These are phyloP conservation scores for Argyresthia goedartella DNA, from an alignment of 2,888 invertebrate genomes.

Conservation along the genomic window DNA sequence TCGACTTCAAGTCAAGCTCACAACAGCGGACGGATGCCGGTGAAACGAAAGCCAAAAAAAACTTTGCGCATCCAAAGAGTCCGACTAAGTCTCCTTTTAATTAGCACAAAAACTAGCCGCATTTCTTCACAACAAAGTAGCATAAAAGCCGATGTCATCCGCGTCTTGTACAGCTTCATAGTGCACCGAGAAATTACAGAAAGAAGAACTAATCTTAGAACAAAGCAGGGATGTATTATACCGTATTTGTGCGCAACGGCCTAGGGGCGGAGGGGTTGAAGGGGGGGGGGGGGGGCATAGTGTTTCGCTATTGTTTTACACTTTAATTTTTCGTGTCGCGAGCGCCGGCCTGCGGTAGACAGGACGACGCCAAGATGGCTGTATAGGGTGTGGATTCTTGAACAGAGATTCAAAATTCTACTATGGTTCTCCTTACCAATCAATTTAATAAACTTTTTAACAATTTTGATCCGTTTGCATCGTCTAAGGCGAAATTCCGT, in stretches of 20 bases:
- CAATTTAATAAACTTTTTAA: no score
- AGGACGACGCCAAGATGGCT: slow-evolving; percentile 4
- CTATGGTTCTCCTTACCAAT: no score
- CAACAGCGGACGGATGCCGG: no score
- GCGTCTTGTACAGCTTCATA: no score
- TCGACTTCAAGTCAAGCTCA: no score
- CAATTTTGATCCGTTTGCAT: no score
- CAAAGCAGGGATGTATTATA: slow-evolving; percentile 27
- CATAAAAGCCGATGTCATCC: background rate
- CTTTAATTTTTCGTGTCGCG: slow-evolving; percentile 5
- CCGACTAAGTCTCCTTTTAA: background rate
- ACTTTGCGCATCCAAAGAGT: no score
- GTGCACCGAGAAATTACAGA: background rate
- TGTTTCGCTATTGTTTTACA: slow-evolving; percentile 3
- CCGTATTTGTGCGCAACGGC: background rate
- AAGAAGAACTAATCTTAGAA: slow-evolving; percentile 61
- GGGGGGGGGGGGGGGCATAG: no score
- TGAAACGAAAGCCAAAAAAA: no score
- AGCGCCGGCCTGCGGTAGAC: background rate
- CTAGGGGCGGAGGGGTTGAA: no score
- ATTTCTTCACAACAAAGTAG: background rate
- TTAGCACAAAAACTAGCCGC: background rate
- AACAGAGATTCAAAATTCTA: no score
- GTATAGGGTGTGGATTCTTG: background rate
- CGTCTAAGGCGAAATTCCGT: no score